Evolutionary conservation across 2,888 invertebrate species (phyloP), one percentile per base, ranked within the genome.

Genomic region (Oscheius sp.): DNA sequence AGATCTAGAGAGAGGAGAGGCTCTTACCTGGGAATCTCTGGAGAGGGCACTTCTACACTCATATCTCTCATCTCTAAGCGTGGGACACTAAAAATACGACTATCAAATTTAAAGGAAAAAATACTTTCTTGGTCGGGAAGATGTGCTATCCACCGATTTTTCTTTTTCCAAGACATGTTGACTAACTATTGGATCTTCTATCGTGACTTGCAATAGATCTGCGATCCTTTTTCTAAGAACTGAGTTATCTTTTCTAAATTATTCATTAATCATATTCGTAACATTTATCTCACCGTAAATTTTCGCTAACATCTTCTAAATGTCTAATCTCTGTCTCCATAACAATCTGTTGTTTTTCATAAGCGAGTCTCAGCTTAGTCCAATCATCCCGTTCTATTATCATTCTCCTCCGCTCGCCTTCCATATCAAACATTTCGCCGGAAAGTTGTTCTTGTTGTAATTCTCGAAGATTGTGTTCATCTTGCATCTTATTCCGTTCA

Each of bases 221-320:
- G 55, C 20, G 45, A 61, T 23, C 31, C 27, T 61, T 15, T n/a
- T 61, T n/a, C 61, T 12, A 27, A 61, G 42, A 29, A 31, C 17
- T 15, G 25, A n/a, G 31, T 61, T 61, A 29, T 61, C 61, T 27
- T 20, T 42, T 45, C 61, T 61, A 27, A 42, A 46, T 31, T 4
- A 4, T 25, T 5, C 3, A 8, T 15, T 45, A 3, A 25, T 45
- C 12, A 45, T 12, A 2, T 3, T 29, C 23, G 29, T n/a, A 27
- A 46, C 10, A 15, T 15, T 17, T 42, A 10, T 37, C 8, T 42
- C 33, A 50, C 64, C 64, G 29, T 15, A 50, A 25, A 31, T 64
- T 64, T 17, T 64, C 64, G 10, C 48, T 64, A 25, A 64, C 52
- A 29, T 64, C 50, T 50, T 64, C 52, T 45, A 61, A 45, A 17